These are phyloP conservation scores for Acheta domesticus DNA, from an alignment of 2,888 invertebrate species.

Conservation along the genomic window DNA sequence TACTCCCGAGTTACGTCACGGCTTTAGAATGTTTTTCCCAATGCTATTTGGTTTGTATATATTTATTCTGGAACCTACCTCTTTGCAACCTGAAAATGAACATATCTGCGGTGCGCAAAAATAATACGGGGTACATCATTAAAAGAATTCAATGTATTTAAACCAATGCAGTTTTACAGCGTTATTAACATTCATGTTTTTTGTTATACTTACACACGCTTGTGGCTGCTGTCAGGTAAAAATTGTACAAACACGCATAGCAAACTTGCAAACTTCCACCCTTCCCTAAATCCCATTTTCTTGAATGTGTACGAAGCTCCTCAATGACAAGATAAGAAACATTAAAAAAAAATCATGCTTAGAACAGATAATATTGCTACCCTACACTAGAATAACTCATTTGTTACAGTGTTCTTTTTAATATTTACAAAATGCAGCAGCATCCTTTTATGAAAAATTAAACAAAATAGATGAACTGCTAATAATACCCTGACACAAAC, in stretches of 20 bases:
- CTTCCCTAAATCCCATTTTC: neutral
- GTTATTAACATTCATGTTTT: neutral
- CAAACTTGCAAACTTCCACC: conserved; percentile 18
- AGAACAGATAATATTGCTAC: neutral
- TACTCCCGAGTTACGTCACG: too few relatives aligned
- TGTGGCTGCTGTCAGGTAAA: conserved; percentile 11
- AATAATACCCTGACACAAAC: neutral
- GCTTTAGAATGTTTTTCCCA: too few relatives aligned
- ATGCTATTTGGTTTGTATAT: too few relatives aligned
- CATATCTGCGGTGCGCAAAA: too few relatives aligned
- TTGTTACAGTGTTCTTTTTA: neutral
- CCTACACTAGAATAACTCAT: neutral
- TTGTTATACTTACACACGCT: neutral
- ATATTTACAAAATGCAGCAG: conserved; percentile 5
- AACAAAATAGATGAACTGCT: too few relatives aligned
- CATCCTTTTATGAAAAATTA: neutral
- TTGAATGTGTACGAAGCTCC: neutral
- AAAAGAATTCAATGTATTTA: conserved; percentile 9
- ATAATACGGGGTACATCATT: neutral
- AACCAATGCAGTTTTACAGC: conserved; percentile 9
- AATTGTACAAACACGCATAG: conserved; percentile 3
- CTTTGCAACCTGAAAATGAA: too few relatives aligned
- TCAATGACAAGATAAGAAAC: neutral
- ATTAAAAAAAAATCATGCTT: neutral
- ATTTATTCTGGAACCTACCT: too few relatives aligned